These are phyloP conservation scores for Bombus waltoni DNA, from an alignment of 1,140 invertebrate genomes.

Conservation along the genomic window DNA sequence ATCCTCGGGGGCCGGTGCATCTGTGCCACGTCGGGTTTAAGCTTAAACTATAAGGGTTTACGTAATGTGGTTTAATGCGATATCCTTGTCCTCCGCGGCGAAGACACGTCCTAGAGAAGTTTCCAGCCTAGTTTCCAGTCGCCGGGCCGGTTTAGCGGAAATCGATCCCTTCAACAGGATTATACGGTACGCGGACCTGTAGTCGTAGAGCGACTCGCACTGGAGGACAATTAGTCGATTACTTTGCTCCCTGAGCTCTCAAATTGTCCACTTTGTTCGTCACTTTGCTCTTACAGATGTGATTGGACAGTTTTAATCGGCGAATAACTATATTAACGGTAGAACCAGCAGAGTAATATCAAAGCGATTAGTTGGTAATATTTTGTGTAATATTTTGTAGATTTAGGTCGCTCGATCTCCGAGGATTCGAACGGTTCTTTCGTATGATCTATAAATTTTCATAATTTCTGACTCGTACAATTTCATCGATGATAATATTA, in stretches of 20 bases:
- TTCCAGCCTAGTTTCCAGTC: slow-evolving; percentile 50
- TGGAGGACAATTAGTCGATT: slow-evolving; percentile 9
- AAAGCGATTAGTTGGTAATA: too few relatives aligned
- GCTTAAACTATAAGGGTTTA: slow-evolving; percentile 68
- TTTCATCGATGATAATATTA: too few relatives aligned
- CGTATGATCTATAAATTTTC: too few relatives aligned
- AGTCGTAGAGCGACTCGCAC: background rate
- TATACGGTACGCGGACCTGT: slow-evolving; percentile 21
- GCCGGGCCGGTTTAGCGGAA: slow-evolving; percentile 13
- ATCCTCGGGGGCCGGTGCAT: slow-evolving; percentile 58
- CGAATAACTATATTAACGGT: too few relatives aligned
- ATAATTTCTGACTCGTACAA: too few relatives aligned
- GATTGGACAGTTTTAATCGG: too few relatives aligned
- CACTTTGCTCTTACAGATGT: too few relatives aligned
- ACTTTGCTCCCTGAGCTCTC: background rate
- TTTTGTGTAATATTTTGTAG: too few relatives aligned
- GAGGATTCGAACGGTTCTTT: too few relatives aligned
- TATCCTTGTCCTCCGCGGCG: slow-evolving; percentile 60
- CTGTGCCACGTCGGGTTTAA: slow-evolving; percentile 53
- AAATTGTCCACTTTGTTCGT: background rate
- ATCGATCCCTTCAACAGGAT: slow-evolving; percentile 49
- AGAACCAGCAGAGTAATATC: too few relatives aligned
- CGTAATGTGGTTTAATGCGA: slow-evolving; percentile 70
- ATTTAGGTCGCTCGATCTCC: too few relatives aligned
- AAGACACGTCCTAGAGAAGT: slow-evolving; percentile 45